Evolutionary conservation across 2,113 vertebrate species (phyloP).

Genomic region (Callionymus lyra): DNA sequence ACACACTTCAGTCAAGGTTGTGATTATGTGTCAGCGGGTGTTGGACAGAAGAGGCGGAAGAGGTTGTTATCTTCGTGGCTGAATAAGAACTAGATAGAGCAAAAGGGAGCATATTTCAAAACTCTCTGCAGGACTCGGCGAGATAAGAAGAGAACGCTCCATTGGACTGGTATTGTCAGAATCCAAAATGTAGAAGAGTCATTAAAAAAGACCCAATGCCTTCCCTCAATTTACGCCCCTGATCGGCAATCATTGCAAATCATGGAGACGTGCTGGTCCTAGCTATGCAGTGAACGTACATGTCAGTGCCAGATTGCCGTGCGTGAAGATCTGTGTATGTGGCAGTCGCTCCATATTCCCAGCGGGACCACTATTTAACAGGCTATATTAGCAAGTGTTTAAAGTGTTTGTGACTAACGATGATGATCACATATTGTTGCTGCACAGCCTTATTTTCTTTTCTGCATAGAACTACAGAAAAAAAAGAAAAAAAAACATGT

Average conservation of each 20-base stretch:
- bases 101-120: slow-evolving; percentile 38
- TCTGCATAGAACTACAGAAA: too few species aligned
- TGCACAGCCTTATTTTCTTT: too few species aligned
- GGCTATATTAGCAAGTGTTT: too few species aligned
- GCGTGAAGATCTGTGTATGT: too few species aligned
- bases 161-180: slow-evolving; percentile 29
- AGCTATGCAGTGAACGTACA: slow-evolving; percentile 12
- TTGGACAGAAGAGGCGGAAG: slow-evolving; percentile 1
- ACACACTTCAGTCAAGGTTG: slow-evolving; percentile 35
- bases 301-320: too few species aligned
- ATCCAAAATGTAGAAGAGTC: slow-evolving; percentile 32
- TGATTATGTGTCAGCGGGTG: slow-evolving; percentile 48
- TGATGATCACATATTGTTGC: too few species aligned
- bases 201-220: slow-evolving; percentile 36
- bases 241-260: slow-evolving; percentile 48
- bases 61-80: slow-evolving; percentile 45
- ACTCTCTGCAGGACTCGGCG: slow-evolving; percentile 23
- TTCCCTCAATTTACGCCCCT: slow-evolving; percentile 33
- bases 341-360: too few species aligned
- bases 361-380: too few species aligned
- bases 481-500: too few species aligned
- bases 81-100: slow-evolving; percentile 42
- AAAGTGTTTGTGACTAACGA: too few species aligned
- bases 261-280: slow-evolving; percentile 33
- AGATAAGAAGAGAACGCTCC: slow-evolving; percentile 44